Evolutionary conservation across 2,797 vertebrate genomes (phyloP).

Genomic region (Huso huso): DNA sequence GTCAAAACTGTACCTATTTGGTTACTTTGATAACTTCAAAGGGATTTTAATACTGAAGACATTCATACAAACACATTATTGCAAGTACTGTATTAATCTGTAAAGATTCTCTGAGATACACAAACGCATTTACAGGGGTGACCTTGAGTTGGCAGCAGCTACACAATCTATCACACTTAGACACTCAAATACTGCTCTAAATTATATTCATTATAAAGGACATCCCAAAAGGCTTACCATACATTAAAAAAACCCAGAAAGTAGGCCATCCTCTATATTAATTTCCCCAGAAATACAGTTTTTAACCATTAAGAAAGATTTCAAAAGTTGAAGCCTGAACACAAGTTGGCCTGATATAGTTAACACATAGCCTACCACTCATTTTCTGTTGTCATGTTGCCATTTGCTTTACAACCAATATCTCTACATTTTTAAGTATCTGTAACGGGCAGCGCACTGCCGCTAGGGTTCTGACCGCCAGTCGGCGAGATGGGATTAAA

Average conservation of each 20-base stretch:
- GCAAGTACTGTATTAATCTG: no score
- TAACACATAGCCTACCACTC: no score
- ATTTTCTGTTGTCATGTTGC: no score
- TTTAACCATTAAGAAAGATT: constrained; percentile 18
- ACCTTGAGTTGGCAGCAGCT: constrained; percentile 3
- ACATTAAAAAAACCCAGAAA: constrained; percentile 26
- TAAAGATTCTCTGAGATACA: not conserved
- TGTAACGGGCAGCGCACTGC: no score
- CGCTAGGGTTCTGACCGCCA: no score
- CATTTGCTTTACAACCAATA: no score
- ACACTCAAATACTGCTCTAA: constrained; percentile 18
- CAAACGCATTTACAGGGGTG: not conserved
- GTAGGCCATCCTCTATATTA: constrained; percentile 53
- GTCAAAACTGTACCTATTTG: no score
- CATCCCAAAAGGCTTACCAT: constrained; percentile 11
- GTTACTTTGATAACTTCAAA: no score
- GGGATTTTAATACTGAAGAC: no score
- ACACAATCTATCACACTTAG: constrained; percentile 12
- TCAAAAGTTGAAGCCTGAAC: constrained; percentile 10
- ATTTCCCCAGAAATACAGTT: constrained; percentile 40
- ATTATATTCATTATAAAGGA: constrained; percentile 14
- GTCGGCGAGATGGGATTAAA: no score
- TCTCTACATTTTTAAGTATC: no score
- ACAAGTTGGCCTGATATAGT: not conserved
- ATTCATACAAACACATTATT: no score